Evolutionary conservation across 2,113 vertebrate genomes (phyloP), one percentile per base, ranked within the genome.

Genomic region (Channa argus): DNA sequence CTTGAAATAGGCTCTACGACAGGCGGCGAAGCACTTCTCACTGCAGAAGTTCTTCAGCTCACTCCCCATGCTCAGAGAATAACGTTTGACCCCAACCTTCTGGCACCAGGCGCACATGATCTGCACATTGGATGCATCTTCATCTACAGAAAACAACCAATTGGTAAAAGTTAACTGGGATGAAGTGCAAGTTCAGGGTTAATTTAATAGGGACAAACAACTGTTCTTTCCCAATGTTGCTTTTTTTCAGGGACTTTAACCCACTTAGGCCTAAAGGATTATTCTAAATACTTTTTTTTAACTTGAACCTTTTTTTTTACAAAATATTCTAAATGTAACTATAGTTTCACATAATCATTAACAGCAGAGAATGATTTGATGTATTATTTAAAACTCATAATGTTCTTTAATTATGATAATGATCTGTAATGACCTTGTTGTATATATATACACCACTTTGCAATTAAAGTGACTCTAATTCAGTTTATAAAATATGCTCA

Each of bases 91-190:
- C 61, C 98, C 98, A 85, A 99, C 95, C 95, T 99, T 99, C 97
- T 99, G 98, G 96, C 98, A 99, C 98, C 98, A 99, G 88, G 98
- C 98, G 90, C 98, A 99, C 96, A 99, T 96, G 95, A 99, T 99
- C 96, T 99, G 98, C 92, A 98, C 95, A 89, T 96, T 98, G 94
- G 96, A 96, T 92, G 95, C 93, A 90, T 99, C 98, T 90, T 99
- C 98, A 87, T 99, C 98, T 99, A 89, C 89, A 93, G 93, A 43
- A 61, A 65, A 75, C 15, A 75, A 45, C 0, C 54, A 58, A 39
- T 0, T 43, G 38, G 24, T 8, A 44, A 51, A 13, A 59, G 44
- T 34, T 8, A 64, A 24, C 52, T 6, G 47, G 38, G 37, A 79
- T 33, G 34, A 2, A 41, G 14, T 15, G 33, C 43, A 46, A 7